These are phyloP conservation scores for Microchirus variegatus DNA, from an alignment of 2,797 vertebrate species.

Conservation along the genomic window DNA sequence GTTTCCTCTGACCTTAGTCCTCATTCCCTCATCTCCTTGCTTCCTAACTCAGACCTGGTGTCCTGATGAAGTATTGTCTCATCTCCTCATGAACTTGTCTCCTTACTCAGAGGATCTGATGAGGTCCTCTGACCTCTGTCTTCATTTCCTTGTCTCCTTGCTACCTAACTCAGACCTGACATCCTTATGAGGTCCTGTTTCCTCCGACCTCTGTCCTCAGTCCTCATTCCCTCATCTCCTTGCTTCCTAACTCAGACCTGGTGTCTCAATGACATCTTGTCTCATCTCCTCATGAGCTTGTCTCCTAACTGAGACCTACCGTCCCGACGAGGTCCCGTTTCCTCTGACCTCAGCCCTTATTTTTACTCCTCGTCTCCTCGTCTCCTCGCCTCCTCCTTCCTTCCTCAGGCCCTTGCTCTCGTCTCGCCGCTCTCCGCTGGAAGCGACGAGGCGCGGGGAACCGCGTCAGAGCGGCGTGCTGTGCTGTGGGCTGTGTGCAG, in stretches of 20 bases:
- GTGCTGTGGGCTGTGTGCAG: conserved; percentile 16
- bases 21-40: background rate
- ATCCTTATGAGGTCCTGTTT: background rate
- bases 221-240: background rate
- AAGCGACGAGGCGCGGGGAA: background rate
- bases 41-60: background rate
- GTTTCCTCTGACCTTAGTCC: background rate
- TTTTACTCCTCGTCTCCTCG: no score
- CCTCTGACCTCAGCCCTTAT: background rate
- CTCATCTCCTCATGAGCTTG: no score
- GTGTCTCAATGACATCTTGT: no score
- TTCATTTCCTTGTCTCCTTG: background rate
- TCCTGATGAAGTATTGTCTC: background rate
- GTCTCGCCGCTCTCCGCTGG: conserved; percentile 13
- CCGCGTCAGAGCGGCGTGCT: conserved; percentile 30
- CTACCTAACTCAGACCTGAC: background rate
- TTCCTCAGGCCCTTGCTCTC: background rate
- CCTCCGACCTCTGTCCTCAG: background rate
- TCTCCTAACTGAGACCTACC: no score
- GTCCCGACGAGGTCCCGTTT: no score
- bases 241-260: no score
- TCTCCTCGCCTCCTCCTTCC: no score
- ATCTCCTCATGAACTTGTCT: background rate
- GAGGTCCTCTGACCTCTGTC: background rate
- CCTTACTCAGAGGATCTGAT: background rate